Conservation (phyloP, 2,113 vertebrate genomes). For the Lophius piscatorius region DNA sequence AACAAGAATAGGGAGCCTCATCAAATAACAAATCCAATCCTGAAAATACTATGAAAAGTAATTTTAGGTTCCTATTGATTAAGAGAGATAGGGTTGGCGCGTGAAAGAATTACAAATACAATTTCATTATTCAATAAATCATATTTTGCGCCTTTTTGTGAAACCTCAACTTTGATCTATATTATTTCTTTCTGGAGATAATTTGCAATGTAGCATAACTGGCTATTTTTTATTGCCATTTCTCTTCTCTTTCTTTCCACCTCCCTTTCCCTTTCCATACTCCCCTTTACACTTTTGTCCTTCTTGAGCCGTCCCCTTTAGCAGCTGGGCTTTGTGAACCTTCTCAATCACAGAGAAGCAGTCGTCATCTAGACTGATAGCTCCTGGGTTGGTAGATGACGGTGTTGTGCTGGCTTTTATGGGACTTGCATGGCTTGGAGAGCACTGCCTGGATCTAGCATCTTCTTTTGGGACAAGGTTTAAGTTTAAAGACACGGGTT, state of each 20-base stretch:
- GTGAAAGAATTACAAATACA: constrained; percentile 13
- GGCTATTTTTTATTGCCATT: constrained; percentile 47
- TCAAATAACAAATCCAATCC: too few relatives aligned
- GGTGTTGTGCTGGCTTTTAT: constrained; percentile 43
- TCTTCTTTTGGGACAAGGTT: constrained; percentile 69
- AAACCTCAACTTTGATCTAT: constrained; percentile 3
- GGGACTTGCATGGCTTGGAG: constrained; percentile 46
- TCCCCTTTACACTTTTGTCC: constrained; percentile 40
- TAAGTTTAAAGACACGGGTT: constrained; percentile 68
- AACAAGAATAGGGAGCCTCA: too few relatives aligned
- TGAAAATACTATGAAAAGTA: too few relatives aligned
- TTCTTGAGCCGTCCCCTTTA: constrained; percentile 45
- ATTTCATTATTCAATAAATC: not conserved
- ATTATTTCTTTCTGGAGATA: not conserved
- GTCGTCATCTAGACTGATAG: constrained; percentile 59
- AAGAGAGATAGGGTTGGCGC: too few relatives aligned
- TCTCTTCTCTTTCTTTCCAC: constrained; percentile 68
- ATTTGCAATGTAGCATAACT: not conserved
- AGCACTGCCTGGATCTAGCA: constrained; percentile 13
- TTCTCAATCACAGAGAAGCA: constrained; percentile 74
- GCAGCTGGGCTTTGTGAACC: constrained; percentile 64
- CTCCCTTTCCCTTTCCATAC: constrained; percentile 55
- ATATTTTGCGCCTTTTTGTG: not conserved
- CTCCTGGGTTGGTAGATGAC: constrained; percentile 49
- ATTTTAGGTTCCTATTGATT: too few relatives aligned